Evolutionary conservation across 2,888 invertebrate genomes (phyloP), one percentile per base, ranked within the genome.

Genomic region (Alcis repandata): DNA sequence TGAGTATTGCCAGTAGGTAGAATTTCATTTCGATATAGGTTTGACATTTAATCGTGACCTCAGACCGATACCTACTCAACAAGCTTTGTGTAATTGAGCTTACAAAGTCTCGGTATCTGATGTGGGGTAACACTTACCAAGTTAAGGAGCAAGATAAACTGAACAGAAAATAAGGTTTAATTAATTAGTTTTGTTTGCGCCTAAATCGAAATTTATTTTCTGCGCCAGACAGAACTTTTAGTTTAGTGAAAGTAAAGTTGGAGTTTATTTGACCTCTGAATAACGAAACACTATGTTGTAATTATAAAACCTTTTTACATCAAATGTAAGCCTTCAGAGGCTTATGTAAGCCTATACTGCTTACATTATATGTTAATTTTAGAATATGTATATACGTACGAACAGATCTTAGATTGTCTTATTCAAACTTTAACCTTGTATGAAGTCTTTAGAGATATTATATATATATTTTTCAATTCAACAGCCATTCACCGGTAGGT

Each of bases 161-260:
- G 20, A 49, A 57, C 48, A 17, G 27, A 43, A 58, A 61, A 41
- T 43, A 33, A 46, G 40, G 27, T 59, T 64, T 67, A 49, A 64
- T 64, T 58, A 64, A 67, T 62, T 64, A 56, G 54, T 61, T 52
- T 63, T 48, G 66, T 52, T 43, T 43, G 54, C 40, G 40, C 46
- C 33, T 59, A 33, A 40, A 43, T 59, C 40, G 46, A 54, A 59
- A 53, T 64, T 19, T 40, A 59, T 58, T 64, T 54, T 56, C 61
- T 27, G 56, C 10, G 43, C 43, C 56, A 62, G 62, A 56, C 63
- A 59, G 53, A 54, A 54, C 54, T 54, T 58, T 63, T 63, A 62
- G 36, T 45, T 43, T 20, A 11, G 49, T 43, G 52, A 46, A 57
- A 62, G 20, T 38, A 58, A 58, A 58, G 51, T 58, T 49, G 8